Evolutionary conservation across 2,113 vertebrate species (phyloP), one percentile per base, ranked within the genome.

Genomic region (Benitochromis conjunctus): DNA sequence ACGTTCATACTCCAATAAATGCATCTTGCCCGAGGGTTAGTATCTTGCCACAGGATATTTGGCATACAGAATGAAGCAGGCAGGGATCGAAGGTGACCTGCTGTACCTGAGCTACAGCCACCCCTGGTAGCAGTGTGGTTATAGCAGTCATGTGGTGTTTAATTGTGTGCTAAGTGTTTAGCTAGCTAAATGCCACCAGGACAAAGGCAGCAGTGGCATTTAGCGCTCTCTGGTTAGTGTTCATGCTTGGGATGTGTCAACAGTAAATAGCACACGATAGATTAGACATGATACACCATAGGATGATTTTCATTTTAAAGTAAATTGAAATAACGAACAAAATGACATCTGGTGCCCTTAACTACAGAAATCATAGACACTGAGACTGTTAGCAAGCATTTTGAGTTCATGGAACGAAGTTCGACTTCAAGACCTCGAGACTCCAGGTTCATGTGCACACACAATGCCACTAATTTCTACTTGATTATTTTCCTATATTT

Each of bases 401-500:
- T 69, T n/a, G 29, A 62, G 26, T 71, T 46, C 24, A 29, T 7
- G 9, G 41, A 48, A 6, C 14, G 6, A 46, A 16, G n/a, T 9
- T 5, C 9, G 43, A 34, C 8, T 24, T 81, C 5, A n/a, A 36
- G 7, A 12, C 36, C 31, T 24, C 16, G 1, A 2, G 9, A 29
- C 6, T 60, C 60, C 8, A 1, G 21, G 46, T 38, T 71, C 53
- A 21, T 48, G 48, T 43, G 81, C 69, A 77, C 16, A 86, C 16
- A 89, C 81, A 66, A 77, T 21, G 36, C 53, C 21, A 51, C 90
- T 91, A 92, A 93, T 93, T 87, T 87, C 58, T 29, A 18, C 46
- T 81, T 88, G 92, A 94, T 94, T 92, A 86, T 91, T 90, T 77
- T 48, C 43, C 29, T 93, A 83, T 88, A 93, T 86, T 90, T 88